Base-by-base conservation (phyloP, 2,797 vertebrate species). In the Acestrorhynchus altus region DNA sequence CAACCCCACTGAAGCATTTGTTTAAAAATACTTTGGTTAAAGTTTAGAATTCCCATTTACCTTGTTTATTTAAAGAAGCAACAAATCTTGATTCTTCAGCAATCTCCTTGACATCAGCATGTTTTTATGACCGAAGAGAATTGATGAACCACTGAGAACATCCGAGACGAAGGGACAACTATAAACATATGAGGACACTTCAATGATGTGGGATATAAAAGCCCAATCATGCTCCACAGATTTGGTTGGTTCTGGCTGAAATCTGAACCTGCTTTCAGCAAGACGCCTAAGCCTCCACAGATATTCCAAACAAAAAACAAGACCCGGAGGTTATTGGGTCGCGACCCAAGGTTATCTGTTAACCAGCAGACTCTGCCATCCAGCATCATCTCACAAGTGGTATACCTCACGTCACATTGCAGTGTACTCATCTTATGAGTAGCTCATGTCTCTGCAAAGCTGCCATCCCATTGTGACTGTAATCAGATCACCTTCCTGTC, bases 71-170 rank as follows among this genome's bases (percentile, higher is more conserved):
- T 35, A 35, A 35, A 35, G 31, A 35, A 2, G 2, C 6, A 35
- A 35, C 6, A 6, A 46, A 46, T 46, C 12, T 15, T 46, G 44
- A 46, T 4, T 15, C 56, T 59, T 31, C 54, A 57, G 26, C 4
- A 20, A 15, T 28, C 56, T 59, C 22, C 24, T 28, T 24, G 26
- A 26, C 24, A 26, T 26, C 7, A 28, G 56, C 1, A 31, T 28
- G 4, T 24, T 0, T 28, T 59, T 59, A 6, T 35, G 54, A 60
- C 63, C 66, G 51, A 66, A 4, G 60, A 47, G 56, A 51, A 67
- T 47, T 59, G 56, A 72, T 72, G 78, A 75, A 75, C 46, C 31
- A 64, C 75, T 76, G 70, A 76, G 54, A 67, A 70, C 65, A 69
- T 70, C 31, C 47, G 39, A 24, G 52, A 64, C 31, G 15, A 72